Conservation (phyloP, 2,113 vertebrate genomes). For the Casuarius casuarius region DNA sequence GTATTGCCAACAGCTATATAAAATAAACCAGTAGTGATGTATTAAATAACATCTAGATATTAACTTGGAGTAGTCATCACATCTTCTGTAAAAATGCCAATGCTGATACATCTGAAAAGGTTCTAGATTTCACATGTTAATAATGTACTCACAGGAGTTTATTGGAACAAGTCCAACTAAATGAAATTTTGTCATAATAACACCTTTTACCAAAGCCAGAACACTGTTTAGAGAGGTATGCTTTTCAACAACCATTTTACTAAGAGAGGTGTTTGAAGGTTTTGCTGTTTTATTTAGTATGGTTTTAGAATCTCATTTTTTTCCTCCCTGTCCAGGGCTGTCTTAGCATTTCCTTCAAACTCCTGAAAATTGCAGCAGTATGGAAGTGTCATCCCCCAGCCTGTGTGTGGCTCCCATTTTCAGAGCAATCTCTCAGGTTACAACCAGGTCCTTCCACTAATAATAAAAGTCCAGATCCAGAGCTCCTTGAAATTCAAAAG, state of each 20-base stretch:
- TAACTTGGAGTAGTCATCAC: not conserved
- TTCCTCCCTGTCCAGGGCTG: not conserved
- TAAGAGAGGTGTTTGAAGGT: not conserved
- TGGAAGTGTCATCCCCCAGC: not conserved
- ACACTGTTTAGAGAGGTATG: not conserved
- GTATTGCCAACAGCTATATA: not conserved
- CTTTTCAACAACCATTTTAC: not conserved
- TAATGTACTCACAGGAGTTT: not conserved
- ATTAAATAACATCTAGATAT: slow-evolving; percentile 8
- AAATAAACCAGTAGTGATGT: not conserved
- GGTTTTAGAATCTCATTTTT: not conserved
- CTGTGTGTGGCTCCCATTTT: not conserved
- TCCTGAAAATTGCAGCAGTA: not conserved
- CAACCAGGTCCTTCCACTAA: not conserved
- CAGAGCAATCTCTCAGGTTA: not conserved
- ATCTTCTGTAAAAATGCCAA: not conserved
- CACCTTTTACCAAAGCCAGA: not conserved
- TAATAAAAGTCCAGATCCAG: not conserved
- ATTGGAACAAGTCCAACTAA: not conserved
- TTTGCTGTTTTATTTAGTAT: not conserved
- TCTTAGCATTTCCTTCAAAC: not conserved
- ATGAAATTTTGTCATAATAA: not conserved
- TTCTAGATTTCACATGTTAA: not conserved
- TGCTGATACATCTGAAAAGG: not conserved
- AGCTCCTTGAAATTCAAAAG: not conserved